Evolutionary conservation across 2,888 invertebrate genomes (phyloP).

Genomic region (Cephonodes hylas): DNA sequence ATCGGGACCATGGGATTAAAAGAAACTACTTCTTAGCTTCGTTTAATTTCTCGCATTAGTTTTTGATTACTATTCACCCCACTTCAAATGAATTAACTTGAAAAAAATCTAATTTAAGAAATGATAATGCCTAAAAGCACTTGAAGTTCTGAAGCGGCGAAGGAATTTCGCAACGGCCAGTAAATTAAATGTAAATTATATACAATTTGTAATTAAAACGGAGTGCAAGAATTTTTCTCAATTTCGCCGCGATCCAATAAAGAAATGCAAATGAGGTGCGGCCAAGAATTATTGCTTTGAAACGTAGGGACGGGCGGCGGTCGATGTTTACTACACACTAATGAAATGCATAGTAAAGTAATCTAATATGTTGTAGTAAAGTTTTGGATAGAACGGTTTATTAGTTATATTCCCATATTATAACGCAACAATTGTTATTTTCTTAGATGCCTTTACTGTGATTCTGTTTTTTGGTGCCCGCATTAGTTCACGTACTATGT

Average conservation of each 20-base stretch:
- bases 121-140: not conserved
- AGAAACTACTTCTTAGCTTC: too few species aligned
- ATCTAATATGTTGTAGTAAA: too few species aligned
- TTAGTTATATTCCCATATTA: too few species aligned
- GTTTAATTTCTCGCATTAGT: not conserved
- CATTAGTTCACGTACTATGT: too few species aligned
- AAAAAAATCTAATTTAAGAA: constrained; percentile 1
- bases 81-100: too few species aligned
- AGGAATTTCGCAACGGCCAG: not conserved
- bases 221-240: constrained; percentile 68
- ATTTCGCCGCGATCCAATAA: constrained; percentile 74
- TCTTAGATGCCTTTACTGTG: too few species aligned
- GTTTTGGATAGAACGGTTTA: too few species aligned
- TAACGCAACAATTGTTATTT: too few species aligned
- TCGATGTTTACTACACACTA: not conserved
- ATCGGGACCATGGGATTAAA: too few species aligned
- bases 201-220: constrained; percentile 62
- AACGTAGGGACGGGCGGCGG: constrained; percentile 32
- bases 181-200: constrained; percentile 43
- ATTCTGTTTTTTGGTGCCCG: too few species aligned
- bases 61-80: not conserved
- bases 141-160: not conserved
- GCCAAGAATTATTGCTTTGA: constrained; percentile 64
- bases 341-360: too few species aligned
- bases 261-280: constrained; percentile 77